These are phyloP conservation scores for Limenitis camilla DNA, from an alignment of 2,888 invertebrate species.

Conservation along the genomic window DNA sequence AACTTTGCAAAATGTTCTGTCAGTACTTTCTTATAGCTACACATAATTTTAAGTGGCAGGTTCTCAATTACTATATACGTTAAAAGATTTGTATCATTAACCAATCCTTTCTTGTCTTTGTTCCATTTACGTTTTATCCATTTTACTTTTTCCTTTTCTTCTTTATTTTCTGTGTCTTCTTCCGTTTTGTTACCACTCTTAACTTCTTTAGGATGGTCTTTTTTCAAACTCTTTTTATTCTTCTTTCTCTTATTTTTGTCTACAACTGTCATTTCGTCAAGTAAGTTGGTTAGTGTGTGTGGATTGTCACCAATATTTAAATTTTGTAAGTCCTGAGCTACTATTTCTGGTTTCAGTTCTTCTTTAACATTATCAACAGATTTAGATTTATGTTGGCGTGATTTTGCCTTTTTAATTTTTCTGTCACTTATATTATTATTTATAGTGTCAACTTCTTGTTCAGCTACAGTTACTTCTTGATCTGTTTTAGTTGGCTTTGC, in stretches of 20 bases:
- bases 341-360: conserved; percentile 41
- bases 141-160: conserved; percentile 46
- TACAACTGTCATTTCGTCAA: conserved; percentile 61
- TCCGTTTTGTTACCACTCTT: not conserved
- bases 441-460: not conserved
- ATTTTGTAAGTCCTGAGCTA: conserved; percentile 50
- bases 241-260: conserved; percentile 51
- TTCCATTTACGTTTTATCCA: conserved; percentile 63
- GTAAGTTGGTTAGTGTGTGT: conserved; percentile 48
- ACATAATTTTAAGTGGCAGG: conserved; percentile 47
- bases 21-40: conserved; percentile 45
- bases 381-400: conserved; percentile 32
- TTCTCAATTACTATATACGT: conserved; percentile 51
- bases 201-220: conserved; percentile 29
- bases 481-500: not conserved
- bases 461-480: not conserved
- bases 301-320: conserved; percentile 58
- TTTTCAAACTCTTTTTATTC: conserved; percentile 37
- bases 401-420: conserved; percentile 35
- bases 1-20: conserved; percentile 49
- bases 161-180: conserved; percentile 30
- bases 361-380: conserved; percentile 32
- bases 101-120: conserved; percentile 45
- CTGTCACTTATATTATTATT: conserved; percentile 18
- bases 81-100: conserved; percentile 26